phyloP scores from a whole-genome alignment of 92 coral and sea anemone genomes.

The Siderastrea siderea region DNA sequence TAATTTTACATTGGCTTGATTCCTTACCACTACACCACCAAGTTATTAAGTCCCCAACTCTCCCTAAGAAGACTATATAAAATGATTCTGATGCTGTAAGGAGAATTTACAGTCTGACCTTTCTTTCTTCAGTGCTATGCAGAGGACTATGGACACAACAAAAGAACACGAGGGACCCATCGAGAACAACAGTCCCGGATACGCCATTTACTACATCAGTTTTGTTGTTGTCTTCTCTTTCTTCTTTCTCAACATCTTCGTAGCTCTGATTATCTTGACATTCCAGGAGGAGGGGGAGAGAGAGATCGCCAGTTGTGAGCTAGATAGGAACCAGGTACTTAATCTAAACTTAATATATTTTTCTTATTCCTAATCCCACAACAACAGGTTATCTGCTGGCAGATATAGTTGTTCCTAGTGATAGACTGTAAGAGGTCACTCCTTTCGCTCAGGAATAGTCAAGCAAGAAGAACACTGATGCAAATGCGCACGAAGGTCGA shows the following conservation, averaged over 20 bases:
- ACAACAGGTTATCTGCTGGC: too few species aligned
- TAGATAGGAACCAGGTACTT: conserved; percentile 94
- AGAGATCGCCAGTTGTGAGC: conserved; percentile 92
- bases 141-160: conserved; percentile 93
- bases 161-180: conserved; percentile 78
- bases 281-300: conserved; percentile 98
- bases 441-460: too few species aligned
- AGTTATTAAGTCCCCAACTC: neutral
- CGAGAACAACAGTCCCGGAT: conserved; percentile 80
- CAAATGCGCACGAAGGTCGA: too few species aligned
- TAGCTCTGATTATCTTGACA: conserved; percentile 95
- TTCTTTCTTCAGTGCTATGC: conserved; percentile 84
- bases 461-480: too few species aligned
- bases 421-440: too few species aligned
- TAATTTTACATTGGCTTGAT: neutral
- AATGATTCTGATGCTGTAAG: neutral
- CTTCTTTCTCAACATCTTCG: conserved; percentile 98
- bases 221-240: conserved; percentile 98
- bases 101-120: too few species aligned
- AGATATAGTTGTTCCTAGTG: too few species aligned
- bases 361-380: neutral
- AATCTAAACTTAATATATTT: neutral
- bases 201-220: conserved; percentile 91
- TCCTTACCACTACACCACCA: neutral
- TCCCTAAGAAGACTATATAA: neutral